Percentiles rank a stretch among this genome's conserved stretches.
Evolutionary conservation across 2,113 vertebrate species (phyloP).

Genomic region (Tupaia chinensis): DNA sequence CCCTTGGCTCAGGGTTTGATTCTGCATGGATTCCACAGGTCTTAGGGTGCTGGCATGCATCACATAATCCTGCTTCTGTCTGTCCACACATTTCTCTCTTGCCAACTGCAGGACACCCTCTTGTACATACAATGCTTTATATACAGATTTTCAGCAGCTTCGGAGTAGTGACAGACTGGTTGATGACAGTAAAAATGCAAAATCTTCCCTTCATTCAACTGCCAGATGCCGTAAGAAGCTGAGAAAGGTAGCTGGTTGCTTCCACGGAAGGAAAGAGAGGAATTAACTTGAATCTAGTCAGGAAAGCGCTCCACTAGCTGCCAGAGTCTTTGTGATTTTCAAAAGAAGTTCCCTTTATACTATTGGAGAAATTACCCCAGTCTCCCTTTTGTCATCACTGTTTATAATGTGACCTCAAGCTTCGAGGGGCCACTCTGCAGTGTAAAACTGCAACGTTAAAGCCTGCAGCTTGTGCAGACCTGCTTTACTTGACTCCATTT

Average conservation of each 20-base stretch:
- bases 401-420: slow-evolving; percentile 78
- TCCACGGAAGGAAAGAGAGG: slow-evolving; percentile 77
- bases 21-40: background rate
- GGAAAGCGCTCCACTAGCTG: slow-evolving; percentile 80
- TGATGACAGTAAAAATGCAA: slow-evolving; percentile 68
- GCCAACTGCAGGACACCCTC: slow-evolving; percentile 3
- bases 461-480: slow-evolving; percentile 22
- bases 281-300: slow-evolving; percentile 78
- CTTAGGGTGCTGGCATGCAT: background rate
- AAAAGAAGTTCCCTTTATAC: slow-evolving; percentile 75
- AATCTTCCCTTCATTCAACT: slow-evolving; percentile 37
- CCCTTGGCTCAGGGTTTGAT: background rate
- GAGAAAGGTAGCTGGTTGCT: slow-evolving; percentile 73
- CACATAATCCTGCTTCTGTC: slow-evolving; percentile 32
- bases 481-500: slow-evolving; percentile 68
- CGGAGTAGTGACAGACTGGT: slow-evolving; percentile 54
- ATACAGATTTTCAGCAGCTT: slow-evolving; percentile 54
- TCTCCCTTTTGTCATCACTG: slow-evolving; percentile 79
- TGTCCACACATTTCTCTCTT: slow-evolving; percentile 52
- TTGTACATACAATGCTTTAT: slow-evolving; percentile 12
- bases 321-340: slow-evolving; percentile 60
- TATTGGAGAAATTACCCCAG: slow-evolving; percentile 80
- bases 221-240: slow-evolving; percentile 8
- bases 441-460: slow-evolving; percentile 73
- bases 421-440: slow-evolving; percentile 59